phyloP scores from a whole-genome alignment of 2,888 invertebrate species.

The Epsilonema sp. region DNA sequence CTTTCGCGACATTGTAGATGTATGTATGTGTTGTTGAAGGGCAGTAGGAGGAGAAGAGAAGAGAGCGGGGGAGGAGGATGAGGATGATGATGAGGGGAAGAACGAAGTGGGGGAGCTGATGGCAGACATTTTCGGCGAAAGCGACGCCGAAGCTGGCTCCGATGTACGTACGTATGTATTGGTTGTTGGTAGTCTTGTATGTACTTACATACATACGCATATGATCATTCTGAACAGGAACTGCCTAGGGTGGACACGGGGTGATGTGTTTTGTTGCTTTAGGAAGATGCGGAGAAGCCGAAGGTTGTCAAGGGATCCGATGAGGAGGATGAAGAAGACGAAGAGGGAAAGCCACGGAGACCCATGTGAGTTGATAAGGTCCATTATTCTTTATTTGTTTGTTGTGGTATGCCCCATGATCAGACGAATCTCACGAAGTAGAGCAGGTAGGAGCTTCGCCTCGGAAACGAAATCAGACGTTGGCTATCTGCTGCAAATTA shows the following conservation, averaged over 20 bases:
- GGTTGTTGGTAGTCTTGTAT: neutral
- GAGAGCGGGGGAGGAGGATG: neutral
- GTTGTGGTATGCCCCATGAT: no score
- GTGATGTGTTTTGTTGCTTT: no score
- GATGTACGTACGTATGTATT: neutral
- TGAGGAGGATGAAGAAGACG: slow-evolving; percentile 18
- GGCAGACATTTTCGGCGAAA: slow-evolving; percentile 36
- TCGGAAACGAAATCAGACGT: no score
- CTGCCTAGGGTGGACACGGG: no score
- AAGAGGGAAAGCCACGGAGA: slow-evolving; percentile 7
- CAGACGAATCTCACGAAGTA: no score
- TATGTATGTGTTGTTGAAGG: neutral
- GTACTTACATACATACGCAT: neutral
- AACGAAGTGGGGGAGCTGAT: slow-evolving; percentile 26
- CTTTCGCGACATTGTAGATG: no score
- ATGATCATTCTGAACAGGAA: no score
- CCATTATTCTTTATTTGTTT: no score
- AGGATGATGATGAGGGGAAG: neutral
- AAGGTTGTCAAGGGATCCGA: slow-evolving; percentile 19
- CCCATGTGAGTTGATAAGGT: neutral
- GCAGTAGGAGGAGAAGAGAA: neutral
- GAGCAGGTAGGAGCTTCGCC: no score
- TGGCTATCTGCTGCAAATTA: neutral
- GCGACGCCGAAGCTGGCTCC: slow-evolving; percentile 28
- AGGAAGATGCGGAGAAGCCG: slow-evolving; percentile 26